A percentile compares a stretch with the other conserved stretches of the same genome.
Evolutionary conservation across 2,797 vertebrate species (phyloP).

Genomic region (Poeciliopsis paucimaculata): DNA sequence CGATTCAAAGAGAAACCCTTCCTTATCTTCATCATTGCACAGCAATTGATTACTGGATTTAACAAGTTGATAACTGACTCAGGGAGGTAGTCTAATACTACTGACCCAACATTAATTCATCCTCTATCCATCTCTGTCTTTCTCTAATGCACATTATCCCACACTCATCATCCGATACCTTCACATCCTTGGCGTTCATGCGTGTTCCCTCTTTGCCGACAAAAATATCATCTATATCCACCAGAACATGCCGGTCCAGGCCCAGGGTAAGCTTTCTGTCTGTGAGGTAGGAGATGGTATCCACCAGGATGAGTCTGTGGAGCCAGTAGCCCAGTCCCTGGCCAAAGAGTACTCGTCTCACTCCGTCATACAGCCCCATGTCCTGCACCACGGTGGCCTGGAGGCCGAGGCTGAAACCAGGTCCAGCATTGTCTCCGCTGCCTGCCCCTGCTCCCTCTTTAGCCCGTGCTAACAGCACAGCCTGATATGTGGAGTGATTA

Average conservation of each 20-base stretch:
- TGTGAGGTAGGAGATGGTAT: slow-evolving; percentile 92
- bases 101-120: slow-evolving; percentile 19
- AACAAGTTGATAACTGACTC: slow-evolving; percentile 25
- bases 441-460: slow-evolving; percentile 70
- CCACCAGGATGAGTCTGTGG: slow-evolving; percentile 93
- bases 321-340: slow-evolving; percentile 96
- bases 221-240: slow-evolving; percentile 98
- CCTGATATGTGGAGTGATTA: slow-evolving; percentile 95
- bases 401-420: slow-evolving; percentile 68
- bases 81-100: slow-evolving; percentile 20
- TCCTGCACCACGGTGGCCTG: slow-evolving; percentile 92
- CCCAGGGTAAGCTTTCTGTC: slow-evolving; percentile 89
- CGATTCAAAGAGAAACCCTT: slow-evolving; percentile 27
- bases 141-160: slow-evolving; percentile 24
- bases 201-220: slow-evolving; percentile 98
- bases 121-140: slow-evolving; percentile 3
- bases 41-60: slow-evolving; percentile 26
- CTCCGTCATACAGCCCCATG: slow-evolving; percentile 92
- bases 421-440: slow-evolving; percentile 68
- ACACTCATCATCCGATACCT: slow-evolving; percentile 83
- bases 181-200: slow-evolving; percentile 95
- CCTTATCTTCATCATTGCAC: slow-evolving; percentile 15
- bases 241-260: slow-evolving; percentile 92
- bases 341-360: slow-evolving; percentile 94
- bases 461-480: slow-evolving; percentile 87